Conservation (phyloP, 2,888 invertebrate species). For the Sarcophaga carnaria region DNA sequence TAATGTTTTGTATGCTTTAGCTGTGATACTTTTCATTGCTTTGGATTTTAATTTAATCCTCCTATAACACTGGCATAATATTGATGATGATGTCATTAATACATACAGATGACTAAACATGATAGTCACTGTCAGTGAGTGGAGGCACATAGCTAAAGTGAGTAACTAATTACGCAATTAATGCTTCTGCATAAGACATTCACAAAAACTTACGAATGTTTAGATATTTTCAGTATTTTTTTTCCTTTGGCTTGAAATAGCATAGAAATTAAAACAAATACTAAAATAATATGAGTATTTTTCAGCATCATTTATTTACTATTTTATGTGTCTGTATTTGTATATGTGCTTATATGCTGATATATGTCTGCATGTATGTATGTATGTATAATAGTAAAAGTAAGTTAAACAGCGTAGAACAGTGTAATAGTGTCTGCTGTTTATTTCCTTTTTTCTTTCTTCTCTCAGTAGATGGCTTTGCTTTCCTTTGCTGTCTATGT, state of each 20-base stretch:
- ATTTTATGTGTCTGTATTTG: not conserved
- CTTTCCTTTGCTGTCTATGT: too few species aligned
- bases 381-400: not conserved
- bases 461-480: not conserved
- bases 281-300: not conserved
- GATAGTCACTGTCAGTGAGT: not conserved
- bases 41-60: not conserved
- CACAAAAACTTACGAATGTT: conserved; percentile 23
- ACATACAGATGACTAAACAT: conserved; percentile 21
- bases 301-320: not conserved
- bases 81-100: conserved; percentile 31
- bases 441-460: not conserved
- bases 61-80: not conserved
- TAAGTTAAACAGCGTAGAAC: not conserved
- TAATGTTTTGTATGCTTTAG: not conserved
- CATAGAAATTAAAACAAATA: conserved; percentile 53
- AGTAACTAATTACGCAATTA: conserved; percentile 73
- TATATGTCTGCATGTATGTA: not conserved
- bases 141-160: not conserved
- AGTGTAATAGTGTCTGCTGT: not conserved
- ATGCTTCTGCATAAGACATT: conserved; percentile 76
- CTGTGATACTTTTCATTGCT: not conserved
- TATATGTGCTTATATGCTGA: not conserved
- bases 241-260: not conserved
- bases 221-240: not conserved